Evolutionary conservation across 2,113 vertebrate genomes (phyloP), one percentile per base, ranked within the genome.

Genomic region (Dipodomys spectabilis): DNA sequence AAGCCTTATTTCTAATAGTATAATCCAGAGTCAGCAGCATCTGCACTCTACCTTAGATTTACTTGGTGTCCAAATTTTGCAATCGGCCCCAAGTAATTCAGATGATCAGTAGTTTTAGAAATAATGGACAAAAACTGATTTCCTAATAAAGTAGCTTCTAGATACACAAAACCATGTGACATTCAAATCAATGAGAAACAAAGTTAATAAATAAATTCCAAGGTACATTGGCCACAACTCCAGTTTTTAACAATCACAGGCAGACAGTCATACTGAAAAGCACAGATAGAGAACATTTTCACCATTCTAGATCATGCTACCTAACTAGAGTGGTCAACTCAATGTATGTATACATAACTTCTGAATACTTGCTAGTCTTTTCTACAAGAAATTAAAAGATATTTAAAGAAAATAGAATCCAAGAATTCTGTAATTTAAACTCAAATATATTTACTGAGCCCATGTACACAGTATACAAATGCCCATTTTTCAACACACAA

Each of bases 161-260:
- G 16, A 22, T 19, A 67, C 2, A 35, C 15, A 12, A 25, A 79
- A 27, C 39, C 62, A 91, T 49, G 39, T 62, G 49, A 68, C 68
- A 0, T 62, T 82, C 72, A 77, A 39, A 68, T 64, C 57, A 88
- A 88, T 62, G 87, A 78, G 86, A 93, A 88, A n/a, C 72, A 82
- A 91, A 87, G 80, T 44, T 88, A 30, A 69, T 85, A 90, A 39
- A 18, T 32, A 6, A 86, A 7, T 60, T 80, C 8, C 20, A 74
- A 44, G 64, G 5, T 81, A 18, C 25, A 53, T 15, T 68, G 68
- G 25, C 32, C 28, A 68, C 11, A 60, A 88, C 39, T 44, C 23
- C 3, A 64, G 6, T 83, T n/a, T 18, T 49, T 71, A 75, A 10
- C 35, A 60, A 45, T 32, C 25, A 82, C 25, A 60, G 12, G n/a